Evolutionary conservation across 1,140 invertebrate species (phyloP), one percentile per base, ranked within the genome.

Genomic region (Ericerus pela): DNA sequence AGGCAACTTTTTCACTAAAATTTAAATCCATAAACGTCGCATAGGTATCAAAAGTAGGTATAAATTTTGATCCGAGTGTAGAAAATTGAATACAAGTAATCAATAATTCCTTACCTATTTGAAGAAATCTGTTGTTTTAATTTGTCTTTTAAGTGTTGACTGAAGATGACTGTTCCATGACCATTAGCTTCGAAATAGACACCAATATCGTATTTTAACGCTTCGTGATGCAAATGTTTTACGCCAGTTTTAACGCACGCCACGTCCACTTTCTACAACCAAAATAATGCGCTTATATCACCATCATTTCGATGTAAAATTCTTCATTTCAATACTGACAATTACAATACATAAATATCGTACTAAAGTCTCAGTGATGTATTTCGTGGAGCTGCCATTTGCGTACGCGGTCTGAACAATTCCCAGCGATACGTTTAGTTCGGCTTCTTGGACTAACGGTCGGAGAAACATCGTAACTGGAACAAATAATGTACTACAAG

Each of bases 141-240:
- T 38, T 30, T 54, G 20, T 29, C 20, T 22, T 28, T 54, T 10
- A 60, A 27, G 43, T 33, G 20, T 18, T 60, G 67, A 62, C 82
- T 89, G 55, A 89, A 88, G 1, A 89, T 67, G 8, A 89, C 84
- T 1, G 96, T 99, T 10, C 96, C 96, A 74, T 99, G 96, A 0
- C 96, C 96, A 74, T 99, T 99, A 0, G 96, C 94, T 73, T 99
- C 96, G 74, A 99, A 99, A 71, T 99, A 99, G 14, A 99, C 78
- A 2, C 95, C 96, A 65, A 99, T 83, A 67, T 99, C 95, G 73
- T 82, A 97, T 55, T 90, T 76, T 27, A 79, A 62, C 0, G 96
- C 95, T 68, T 84, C 83, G 62, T 88, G 84, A 68, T 99, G 95
- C n/a, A 99, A 73, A 74, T 98, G 79, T 70, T 99, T 99, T 0